Evolutionary conservation across 2,888 invertebrate genomes (phyloP), one percentile per base, ranked within the genome.

Genomic region (Cantharis rustica): DNA sequence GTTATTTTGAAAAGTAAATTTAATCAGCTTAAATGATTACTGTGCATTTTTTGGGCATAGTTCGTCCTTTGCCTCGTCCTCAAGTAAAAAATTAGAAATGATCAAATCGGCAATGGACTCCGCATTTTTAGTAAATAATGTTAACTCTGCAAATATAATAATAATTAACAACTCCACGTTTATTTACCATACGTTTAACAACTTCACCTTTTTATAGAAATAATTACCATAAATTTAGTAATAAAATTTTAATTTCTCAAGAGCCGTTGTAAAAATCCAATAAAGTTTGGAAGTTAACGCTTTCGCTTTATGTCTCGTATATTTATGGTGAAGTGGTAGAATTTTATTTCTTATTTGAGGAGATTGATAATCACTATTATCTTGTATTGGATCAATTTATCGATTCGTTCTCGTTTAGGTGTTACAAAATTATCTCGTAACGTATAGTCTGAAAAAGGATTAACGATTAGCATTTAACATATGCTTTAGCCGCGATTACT

Each of bases 371-470:
- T 23, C 64, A 20, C 20, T 66, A 66, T 66, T 66, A 66, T 66
- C 64, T 20, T 66, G 64, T 66, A 66, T 20, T 17, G 13, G 64
- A 66, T 66, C 64, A 66, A 66, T 66, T 66, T 20, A 66, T 66
- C 64, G 47, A 47, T 47, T 66, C 64, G 64, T 66, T 66, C 23
- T 20, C 47, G 47, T 47, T 66, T 20, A 66, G 66, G 61, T 61
- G 61, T 69, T 69, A 69, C 73, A 73, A 69, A 69, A 73, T 73
- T 61, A 73, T 73, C 73, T 73, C 62, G 69, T 73, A 73, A 73
- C 47, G 61, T 73, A 27, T 62, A 17, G 68, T 73, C 68, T 62
- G 68, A 47, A 47, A 68, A 73, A 73, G 73, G 73, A 73, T 73
- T 69, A 73, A 61, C 61, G 73, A 68, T 73, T 69, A 62, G 17